A percentile compares a stretch with the other conserved stretches of the same genome.
These are phyloP conservation scores for Erebia aethiops DNA, from an alignment of 2,888 invertebrate genomes.

Conservation along the genomic window DNA sequence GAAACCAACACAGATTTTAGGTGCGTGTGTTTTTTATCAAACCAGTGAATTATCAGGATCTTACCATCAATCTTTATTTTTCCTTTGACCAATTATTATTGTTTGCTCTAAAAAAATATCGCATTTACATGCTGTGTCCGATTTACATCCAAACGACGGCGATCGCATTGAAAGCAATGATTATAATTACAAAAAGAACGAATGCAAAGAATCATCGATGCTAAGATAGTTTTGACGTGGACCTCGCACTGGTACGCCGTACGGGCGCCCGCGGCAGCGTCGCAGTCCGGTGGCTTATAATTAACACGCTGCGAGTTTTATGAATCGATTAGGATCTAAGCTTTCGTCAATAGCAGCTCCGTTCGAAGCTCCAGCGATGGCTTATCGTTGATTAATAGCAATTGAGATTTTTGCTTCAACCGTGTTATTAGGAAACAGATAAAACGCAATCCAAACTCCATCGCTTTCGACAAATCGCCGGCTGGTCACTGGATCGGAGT, in stretches of 20 bases:
- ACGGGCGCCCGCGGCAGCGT: constrained; percentile 56
- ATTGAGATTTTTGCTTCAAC: constrained; percentile 77
- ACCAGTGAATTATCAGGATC: too few relatives aligned
- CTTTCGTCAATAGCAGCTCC: constrained; percentile 82
- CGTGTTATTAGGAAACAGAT: constrained; percentile 73
- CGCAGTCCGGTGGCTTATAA: constrained; percentile 80
- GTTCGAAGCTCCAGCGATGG: constrained; percentile 66
- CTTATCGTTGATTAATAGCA: constrained; percentile 80
- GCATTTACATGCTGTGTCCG: constrained; percentile 20
- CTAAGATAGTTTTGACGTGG: constrained; percentile 70
- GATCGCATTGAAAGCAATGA: constrained; percentile 49
- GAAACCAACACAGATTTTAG: too few relatives aligned
- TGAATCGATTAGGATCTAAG: constrained; percentile 83
- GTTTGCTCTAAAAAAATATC: constrained; percentile 32
- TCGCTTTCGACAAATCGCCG: constrained; percentile 71
- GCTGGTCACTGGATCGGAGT: constrained; percentile 56
- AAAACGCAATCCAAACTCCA: constrained; percentile 60
- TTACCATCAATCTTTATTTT: background rate
- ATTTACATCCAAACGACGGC: constrained; percentile 45
- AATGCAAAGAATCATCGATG: constrained; percentile 69
- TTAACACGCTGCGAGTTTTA: constrained; percentile 82
- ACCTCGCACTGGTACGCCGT: constrained; percentile 47
- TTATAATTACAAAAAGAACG: constrained; percentile 69
- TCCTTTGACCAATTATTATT: background rate
- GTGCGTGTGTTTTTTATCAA: too few relatives aligned